Conservation (phyloP, 2,888 invertebrate genomes). For the Spodoptera littoralis region DNA sequence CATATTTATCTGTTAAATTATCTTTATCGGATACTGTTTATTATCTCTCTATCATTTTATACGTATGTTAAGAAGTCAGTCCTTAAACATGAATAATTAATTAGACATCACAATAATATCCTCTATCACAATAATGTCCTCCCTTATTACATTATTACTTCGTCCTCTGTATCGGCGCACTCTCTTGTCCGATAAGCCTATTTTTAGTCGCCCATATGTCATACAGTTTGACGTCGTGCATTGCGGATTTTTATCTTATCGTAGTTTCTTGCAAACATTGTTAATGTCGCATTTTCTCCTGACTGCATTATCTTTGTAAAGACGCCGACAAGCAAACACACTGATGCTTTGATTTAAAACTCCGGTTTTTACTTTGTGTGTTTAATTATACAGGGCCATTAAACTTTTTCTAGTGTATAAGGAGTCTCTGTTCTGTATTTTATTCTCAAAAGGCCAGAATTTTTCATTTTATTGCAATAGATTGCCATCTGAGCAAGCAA, state of each 20-base stretch:
- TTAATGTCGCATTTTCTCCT: constrained; percentile 43
- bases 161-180: constrained; percentile 27
- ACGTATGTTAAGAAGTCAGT: too few species aligned
- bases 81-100: constrained; percentile 14
- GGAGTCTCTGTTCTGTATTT: too few species aligned
- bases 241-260: constrained; percentile 71
- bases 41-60: too few species aligned
- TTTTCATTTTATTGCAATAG: too few species aligned
- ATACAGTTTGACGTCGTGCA: constrained; percentile 50
- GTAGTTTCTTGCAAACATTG: constrained; percentile 47
- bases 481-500: not conserved
- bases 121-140: constrained; percentile 21
- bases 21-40: too few species aligned
- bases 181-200: constrained; percentile 56
- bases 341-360: constrained; percentile 32
- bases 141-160: constrained; percentile 38
- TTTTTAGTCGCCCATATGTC: constrained; percentile 58
- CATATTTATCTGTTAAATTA: too few species aligned
- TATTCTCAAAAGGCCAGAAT: too few species aligned
- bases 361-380: constrained; percentile 17
- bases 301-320: constrained; percentile 45
- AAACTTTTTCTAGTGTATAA: constrained; percentile 3
- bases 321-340: constrained; percentile 39
- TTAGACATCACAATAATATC: constrained; percentile 18
- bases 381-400: constrained; percentile 10